Evolutionary conservation across 37 sponge, comb jelly and placozoan genomes (phyloP).

Genomic region (Halichondria panicea): DNA sequence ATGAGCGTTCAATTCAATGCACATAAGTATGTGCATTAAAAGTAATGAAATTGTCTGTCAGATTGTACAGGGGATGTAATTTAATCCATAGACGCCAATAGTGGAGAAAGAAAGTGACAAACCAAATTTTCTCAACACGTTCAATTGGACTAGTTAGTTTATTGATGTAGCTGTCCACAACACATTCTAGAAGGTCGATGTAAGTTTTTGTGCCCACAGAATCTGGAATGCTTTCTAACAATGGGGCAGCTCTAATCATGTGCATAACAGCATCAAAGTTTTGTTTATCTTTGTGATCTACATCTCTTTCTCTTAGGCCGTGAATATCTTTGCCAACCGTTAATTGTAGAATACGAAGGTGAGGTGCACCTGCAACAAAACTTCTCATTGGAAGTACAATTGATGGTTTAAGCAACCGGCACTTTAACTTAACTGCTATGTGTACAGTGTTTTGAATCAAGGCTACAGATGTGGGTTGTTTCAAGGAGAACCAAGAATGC

Average conservation of each 20-base stretch:
- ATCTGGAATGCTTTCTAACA: conserved; percentile 37
- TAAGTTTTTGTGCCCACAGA: conserved; percentile 32
- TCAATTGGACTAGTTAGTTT: conserved; percentile 14
- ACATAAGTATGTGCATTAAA: conserved; percentile 37
- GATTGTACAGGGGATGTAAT: conserved; percentile 23
- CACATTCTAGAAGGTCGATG: conserved; percentile 14
- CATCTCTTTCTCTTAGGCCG: conserved; percentile 28
- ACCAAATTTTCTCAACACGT: conserved; percentile 43
- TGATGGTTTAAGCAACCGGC: conserved; percentile 36
- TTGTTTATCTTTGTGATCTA: conserved; percentile 42
- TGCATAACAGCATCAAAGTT: conserved; percentile 42
- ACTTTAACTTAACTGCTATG: conserved; percentile 45
- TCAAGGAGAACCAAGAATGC: conserved; percentile 38
- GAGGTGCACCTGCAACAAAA: conserved; percentile 30
- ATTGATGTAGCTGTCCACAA: conserved; percentile 52
- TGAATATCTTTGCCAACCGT: conserved; percentile 37
- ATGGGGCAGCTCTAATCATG: neutral
- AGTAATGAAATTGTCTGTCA: conserved; percentile 41
- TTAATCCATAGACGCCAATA: conserved; percentile 54
- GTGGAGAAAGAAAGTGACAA: conserved; percentile 37
- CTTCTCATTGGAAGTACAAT: conserved; percentile 40
- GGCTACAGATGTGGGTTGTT: conserved; percentile 11
- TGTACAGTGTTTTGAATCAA: conserved; percentile 54
- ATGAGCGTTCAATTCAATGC: conserved; percentile 65
- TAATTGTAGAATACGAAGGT: conserved; percentile 13